Conservation (phyloP, 2,888 invertebrate species). For the Perdita meconis region DNA sequence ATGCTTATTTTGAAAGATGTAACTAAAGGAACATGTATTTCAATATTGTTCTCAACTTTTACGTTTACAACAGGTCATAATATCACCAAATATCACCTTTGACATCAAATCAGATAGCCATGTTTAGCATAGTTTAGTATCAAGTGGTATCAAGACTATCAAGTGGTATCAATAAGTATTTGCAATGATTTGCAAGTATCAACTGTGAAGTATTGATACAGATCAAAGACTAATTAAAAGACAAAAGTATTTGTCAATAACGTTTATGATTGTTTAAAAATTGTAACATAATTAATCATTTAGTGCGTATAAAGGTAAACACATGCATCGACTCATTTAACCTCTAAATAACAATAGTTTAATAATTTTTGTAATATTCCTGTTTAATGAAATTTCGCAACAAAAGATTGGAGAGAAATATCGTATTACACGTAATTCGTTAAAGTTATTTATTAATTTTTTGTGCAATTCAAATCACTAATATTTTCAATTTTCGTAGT, state of each 20-base stretch:
- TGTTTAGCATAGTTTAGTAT: conserved; percentile 42
- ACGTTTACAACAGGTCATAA: conserved; percentile 43
- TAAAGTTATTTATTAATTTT: conserved; percentile 26
- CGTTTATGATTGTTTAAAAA: conserved; percentile 3
- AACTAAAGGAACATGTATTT: too few species aligned
- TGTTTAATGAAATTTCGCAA: not conserved
- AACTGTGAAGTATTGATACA: conserved; percentile 14
- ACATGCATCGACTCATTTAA: conserved; percentile 26
- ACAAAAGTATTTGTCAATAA: conserved; percentile 15
- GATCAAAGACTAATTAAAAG: conserved; percentile 7
- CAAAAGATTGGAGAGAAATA: conserved; percentile 4
- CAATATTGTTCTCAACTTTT: not conserved
- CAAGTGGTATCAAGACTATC: too few species aligned
- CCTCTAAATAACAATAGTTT: conserved; percentile 32
- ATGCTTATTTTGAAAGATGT: too few species aligned
- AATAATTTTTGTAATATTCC: conserved; percentile 7
- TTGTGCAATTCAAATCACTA: conserved; percentile 10
- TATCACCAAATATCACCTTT: conserved; percentile 9
- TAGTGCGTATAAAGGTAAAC: not conserved
- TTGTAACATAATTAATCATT: not conserved
- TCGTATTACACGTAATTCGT: conserved; percentile 1
- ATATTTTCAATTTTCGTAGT: not conserved
- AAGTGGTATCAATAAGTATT: too few species aligned
- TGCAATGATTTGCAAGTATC: too few species aligned
- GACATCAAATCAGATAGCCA: conserved; percentile 37